Percentiles rank a stretch among this genome's conserved stretches.
Evolutionary conservation across 2,888 invertebrate species (phyloP).

Genomic region (Agonopterix arenella): DNA sequence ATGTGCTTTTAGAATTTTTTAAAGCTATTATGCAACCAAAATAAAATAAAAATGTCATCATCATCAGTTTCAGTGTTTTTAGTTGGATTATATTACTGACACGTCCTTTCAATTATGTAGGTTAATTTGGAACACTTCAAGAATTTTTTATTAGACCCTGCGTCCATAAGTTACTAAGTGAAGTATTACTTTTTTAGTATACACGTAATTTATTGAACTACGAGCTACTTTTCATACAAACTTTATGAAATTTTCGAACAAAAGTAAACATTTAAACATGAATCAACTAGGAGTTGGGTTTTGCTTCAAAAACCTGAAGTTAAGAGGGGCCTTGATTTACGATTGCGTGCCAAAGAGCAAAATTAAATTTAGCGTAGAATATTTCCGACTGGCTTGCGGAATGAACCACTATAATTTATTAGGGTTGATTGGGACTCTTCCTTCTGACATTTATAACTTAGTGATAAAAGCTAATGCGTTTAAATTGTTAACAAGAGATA

Average conservation of each 20-base stretch:
- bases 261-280: not conserved
- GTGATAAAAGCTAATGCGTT: not conserved
- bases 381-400: conserved; percentile 11
- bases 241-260: not conserved
- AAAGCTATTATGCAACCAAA: no score
- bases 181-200: no score
- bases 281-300: not conserved
- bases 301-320: conserved; percentile 9
- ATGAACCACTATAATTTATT: conserved; percentile 25
- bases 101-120: no score
- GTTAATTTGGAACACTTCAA: no score
- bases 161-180: no score
- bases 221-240: not conserved
- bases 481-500: no score
- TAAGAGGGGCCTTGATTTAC: conserved; percentile 22
- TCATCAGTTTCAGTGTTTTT: no score
- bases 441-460: not conserved
- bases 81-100: no score
- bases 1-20: no score
- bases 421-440: conserved; percentile 10
- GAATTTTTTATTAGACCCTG: no score
- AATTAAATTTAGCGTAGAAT: conserved; percentile 28
- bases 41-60: no score
- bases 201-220: no score
- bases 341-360: conserved; percentile 14